A percentile compares a stretch with the other conserved stretches of the same genome.
Conservation (phyloP, 2,797 vertebrate species). For the Characodon lateralis region DNA sequence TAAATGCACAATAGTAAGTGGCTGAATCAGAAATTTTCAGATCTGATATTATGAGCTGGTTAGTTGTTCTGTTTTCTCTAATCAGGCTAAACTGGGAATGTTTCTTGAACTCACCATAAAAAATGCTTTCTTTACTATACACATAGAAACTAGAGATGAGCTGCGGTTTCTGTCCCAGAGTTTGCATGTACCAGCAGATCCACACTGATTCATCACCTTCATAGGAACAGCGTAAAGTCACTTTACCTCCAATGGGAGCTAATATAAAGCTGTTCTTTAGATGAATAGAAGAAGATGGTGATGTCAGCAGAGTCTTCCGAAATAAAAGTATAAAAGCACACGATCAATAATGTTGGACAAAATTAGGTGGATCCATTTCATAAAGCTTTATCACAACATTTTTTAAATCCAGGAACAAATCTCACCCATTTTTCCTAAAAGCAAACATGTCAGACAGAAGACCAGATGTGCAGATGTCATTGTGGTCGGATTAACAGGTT, state of each 20-base stretch:
- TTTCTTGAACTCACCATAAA: conserved; percentile 27
- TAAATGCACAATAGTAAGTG: conserved; percentile 31
- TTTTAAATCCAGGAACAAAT: background rate
- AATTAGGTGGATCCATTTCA: background rate
- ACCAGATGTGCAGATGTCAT: conserved; percentile 18
- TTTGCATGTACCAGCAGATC: conserved; percentile 40
- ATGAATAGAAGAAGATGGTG: background rate
- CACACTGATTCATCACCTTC: background rate
- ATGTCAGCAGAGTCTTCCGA: background rate
- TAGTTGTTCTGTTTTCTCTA: background rate
- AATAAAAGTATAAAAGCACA: background rate
- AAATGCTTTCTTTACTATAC: accelerated
- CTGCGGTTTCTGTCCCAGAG: conserved; percentile 30
- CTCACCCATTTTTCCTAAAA: conserved; percentile 25
- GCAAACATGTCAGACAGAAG: background rate
- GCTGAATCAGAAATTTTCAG: conserved; percentile 39
- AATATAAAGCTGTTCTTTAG: background rate
- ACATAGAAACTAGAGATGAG: conserved; percentile 30
- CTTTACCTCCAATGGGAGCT: background rate
- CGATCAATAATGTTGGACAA: background rate
- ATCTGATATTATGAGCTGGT: conserved; percentile 37
- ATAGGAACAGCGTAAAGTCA: conserved; percentile 41
- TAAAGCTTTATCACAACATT: background rate
- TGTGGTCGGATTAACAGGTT: background rate
- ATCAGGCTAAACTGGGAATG: conserved; percentile 23